Conservation (phyloP, 2,797 vertebrate genomes). For the Lacerta bilineata region DNA sequence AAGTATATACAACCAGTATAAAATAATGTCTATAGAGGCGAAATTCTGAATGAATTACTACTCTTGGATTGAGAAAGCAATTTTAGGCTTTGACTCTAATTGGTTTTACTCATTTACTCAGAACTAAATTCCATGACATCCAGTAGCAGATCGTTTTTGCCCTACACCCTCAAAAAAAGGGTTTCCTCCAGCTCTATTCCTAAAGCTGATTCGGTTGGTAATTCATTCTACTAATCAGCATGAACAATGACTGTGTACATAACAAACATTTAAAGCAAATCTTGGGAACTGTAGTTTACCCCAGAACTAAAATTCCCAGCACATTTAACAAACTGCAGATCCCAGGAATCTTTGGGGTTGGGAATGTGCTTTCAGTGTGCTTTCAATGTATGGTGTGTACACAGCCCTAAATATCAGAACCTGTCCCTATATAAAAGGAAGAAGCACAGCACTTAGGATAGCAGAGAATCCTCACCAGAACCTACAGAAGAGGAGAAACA, state of each 20-base stretch:
- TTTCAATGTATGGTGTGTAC: neutral
- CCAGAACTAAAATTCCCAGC: no score
- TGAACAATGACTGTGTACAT: no score
- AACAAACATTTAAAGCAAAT: no score
- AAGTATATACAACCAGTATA: neutral
- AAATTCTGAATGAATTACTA: no score
- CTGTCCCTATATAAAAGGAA: neutral
- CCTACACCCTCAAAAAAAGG: no score
- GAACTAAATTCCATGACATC: neutral
- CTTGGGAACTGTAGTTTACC: no score
- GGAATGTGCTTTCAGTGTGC: neutral
- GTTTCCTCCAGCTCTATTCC: neutral
- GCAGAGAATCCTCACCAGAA: neutral
- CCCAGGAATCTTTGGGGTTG: no score
- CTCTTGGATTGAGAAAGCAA: no score
- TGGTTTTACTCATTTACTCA: neutral
- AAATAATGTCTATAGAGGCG: neutral
- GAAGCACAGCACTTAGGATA: neutral
- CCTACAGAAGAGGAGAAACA: constrained; percentile 26
- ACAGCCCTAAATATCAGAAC: neutral
- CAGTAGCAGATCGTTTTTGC: neutral
- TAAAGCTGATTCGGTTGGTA: neutral
- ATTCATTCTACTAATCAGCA: neutral
- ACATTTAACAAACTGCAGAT: no score
- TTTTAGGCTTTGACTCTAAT: no score